phyloP scores from a whole-genome alignment of 2,113 vertebrate species.

The Channa argus region DNA sequence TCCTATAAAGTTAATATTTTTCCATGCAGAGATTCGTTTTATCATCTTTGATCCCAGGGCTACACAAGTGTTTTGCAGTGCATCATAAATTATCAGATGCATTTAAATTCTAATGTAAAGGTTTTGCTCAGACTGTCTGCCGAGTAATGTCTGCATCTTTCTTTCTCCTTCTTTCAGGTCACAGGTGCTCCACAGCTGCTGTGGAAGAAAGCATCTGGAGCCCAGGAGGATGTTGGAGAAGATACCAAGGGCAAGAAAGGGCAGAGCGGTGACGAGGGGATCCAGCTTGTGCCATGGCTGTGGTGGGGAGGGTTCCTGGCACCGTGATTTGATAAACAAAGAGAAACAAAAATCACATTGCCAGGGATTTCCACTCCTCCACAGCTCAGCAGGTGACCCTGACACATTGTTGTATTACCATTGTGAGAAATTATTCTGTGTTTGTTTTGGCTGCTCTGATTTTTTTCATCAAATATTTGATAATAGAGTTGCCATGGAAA shows the following conservation, averaged over 20 bases:
- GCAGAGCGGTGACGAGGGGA: slow-evolving; percentile 42
- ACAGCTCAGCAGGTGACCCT: slow-evolving; percentile 73
- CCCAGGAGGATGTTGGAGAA: slow-evolving; percentile 32
- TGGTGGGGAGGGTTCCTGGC: slow-evolving; percentile 88
- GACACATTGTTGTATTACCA: slow-evolving; percentile 14
- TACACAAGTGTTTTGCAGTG: slow-evolving; percentile 10
- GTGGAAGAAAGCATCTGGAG: slow-evolving; percentile 48
- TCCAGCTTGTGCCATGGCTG: slow-evolving; percentile 63
- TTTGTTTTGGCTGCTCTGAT: background rate
- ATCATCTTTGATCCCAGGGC: slow-evolving; percentile 36
- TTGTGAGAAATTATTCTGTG: slow-evolving; percentile 14
- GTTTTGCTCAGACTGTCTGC: slow-evolving; percentile 12
- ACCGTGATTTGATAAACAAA: slow-evolving; percentile 88
- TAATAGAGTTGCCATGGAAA: slow-evolving; percentile 28
- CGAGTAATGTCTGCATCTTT: slow-evolving; percentile 32
- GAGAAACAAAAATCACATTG: slow-evolving; percentile 89
- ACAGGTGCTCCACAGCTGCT: slow-evolving; percentile 64
- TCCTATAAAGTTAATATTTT: slow-evolving; percentile 19
- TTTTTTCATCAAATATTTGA: slow-evolving; percentile 13
- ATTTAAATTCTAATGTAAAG: slow-evolving; percentile 14
- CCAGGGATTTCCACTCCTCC: slow-evolving; percentile 89
- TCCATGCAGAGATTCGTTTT: slow-evolving; percentile 10
- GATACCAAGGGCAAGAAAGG: slow-evolving; percentile 39
- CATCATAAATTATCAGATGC: slow-evolving; percentile 28
- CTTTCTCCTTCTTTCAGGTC: slow-evolving; percentile 57